A percentile compares a stretch with the other conserved stretches of the same genome.
Conservation (phyloP, 64 coral and sea anemone species). For the Pachyseris speciosa region DNA sequence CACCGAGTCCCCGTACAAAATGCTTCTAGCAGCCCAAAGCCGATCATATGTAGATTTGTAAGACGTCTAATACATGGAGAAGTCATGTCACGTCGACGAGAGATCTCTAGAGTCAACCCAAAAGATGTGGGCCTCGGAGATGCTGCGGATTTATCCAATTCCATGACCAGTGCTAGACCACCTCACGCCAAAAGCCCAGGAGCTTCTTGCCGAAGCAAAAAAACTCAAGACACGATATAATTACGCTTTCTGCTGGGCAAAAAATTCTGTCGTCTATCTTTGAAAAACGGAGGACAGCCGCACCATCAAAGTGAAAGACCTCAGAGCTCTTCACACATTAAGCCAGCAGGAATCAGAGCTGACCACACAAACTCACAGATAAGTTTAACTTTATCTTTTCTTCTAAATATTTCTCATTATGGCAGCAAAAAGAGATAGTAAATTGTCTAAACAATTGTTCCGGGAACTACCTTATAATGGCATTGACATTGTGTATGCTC, state of each 20-base stretch:
- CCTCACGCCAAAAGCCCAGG: slow-evolving; percentile 1
- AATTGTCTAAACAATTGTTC: slow-evolving; percentile 25
- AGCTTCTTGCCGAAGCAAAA: neutral
- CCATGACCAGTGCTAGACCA: neutral
- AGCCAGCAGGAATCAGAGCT: neutral
- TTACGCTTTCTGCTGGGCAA: slow-evolving; percentile 14
- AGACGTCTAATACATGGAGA: slow-evolving; percentile 37
- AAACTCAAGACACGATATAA: neutral
- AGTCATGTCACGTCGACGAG: slow-evolving; percentile 5
- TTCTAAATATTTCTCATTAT: neutral
- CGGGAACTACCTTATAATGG: slow-evolving; percentile 42
- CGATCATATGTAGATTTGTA: slow-evolving; percentile 60
- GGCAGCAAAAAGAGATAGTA: slow-evolving; percentile 18
- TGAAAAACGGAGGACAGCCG: neutral
- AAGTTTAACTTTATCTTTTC: too few species aligned
- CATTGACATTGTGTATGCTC: neutral
- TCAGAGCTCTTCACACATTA: neutral
- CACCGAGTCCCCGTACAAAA: slow-evolving; percentile 23
- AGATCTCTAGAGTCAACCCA: neutral
- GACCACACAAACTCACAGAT: neutral
- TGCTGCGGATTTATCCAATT: neutral
- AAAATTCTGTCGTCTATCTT: neutral
- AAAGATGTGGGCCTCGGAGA: neutral
- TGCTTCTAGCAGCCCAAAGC: neutral
- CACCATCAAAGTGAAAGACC: slow-evolving; percentile 3